Conservation (phyloP, 2,797 vertebrate genomes). For the Thaleichthys pacificus region DNA sequence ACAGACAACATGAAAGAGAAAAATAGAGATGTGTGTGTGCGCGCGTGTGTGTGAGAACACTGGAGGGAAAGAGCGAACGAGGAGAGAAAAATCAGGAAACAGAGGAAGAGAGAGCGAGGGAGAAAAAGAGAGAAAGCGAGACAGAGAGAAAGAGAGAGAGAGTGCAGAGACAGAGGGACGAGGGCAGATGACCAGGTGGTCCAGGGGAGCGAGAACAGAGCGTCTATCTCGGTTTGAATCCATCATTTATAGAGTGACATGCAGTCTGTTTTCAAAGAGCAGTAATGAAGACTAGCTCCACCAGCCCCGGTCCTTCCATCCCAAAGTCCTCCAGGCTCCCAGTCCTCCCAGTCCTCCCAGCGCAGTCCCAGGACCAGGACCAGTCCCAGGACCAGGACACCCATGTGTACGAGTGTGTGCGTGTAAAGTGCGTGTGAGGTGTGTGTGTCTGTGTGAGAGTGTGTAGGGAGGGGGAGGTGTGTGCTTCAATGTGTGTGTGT, state of each 20-base stretch:
- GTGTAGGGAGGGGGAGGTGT: not conserved
- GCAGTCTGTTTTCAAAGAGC: constrained; percentile 60
- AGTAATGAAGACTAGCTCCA: constrained; percentile 61
- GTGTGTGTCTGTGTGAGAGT: constrained; percentile 4
- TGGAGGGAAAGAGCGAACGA: not conserved
- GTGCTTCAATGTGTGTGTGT: constrained; percentile 6
- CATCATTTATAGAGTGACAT: constrained; percentile 57
- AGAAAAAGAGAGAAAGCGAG: constrained; percentile 5
- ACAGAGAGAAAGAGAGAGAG: not conserved
- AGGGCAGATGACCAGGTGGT: constrained; percentile 12
- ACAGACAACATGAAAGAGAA: constrained; percentile 1
- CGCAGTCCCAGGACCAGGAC: no score
- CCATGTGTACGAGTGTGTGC: constrained; percentile 1
- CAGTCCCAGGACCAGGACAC: not conserved
- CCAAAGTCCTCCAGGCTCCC: no score
- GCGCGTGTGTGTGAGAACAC: not conserved
- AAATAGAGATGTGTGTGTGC: constrained; percentile 4
- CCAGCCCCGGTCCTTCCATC: constrained; percentile 1
- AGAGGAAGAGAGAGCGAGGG: not conserved
- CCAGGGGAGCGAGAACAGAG: not conserved
- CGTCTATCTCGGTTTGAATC: constrained; percentile 47
- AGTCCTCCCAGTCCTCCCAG: not conserved
- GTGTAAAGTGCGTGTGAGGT: not conserved
- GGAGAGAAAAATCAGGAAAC: not conserved
- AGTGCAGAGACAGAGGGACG: not conserved